These are phyloP conservation scores for Buteo buteo DNA, from an alignment of 2,113 vertebrate species.

Conservation along the genomic window DNA sequence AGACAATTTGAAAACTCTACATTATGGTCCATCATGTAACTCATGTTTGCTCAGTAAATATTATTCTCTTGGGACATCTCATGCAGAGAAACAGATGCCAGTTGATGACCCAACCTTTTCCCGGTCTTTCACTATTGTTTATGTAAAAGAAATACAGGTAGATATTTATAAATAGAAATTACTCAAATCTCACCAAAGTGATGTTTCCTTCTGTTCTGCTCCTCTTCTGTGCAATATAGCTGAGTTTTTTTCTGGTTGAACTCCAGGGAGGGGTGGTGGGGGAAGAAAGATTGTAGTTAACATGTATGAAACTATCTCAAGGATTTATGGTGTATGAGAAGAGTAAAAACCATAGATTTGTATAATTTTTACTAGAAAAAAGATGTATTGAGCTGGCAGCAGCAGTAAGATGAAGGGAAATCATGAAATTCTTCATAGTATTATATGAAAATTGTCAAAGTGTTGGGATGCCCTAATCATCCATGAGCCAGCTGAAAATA, in stretches of 20 bases:
- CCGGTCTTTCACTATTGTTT: slow-evolving; percentile 16
- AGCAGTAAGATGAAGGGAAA: slow-evolving; percentile 60
- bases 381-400: slow-evolving; percentile 57
- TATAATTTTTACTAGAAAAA: slow-evolving; percentile 64
- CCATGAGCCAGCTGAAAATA: slow-evolving; percentile 52
- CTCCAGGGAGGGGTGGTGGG: background rate
- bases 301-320: slow-evolving; percentile 18
- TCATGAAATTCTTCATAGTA: slow-evolving; percentile 60
- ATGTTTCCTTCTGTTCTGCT: background rate
- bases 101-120: slow-evolving; percentile 7
- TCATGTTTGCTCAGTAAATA: slow-evolving; percentile 43
- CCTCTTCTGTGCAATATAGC: background rate
- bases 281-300: slow-evolving; percentile 16
- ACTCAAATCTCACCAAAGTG: slow-evolving; percentile 36
- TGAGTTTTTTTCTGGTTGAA: slow-evolving; percentile 29
- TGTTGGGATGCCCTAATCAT: slow-evolving; percentile 50
- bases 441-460: slow-evolving; percentile 66
- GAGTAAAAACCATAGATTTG: slow-evolving; percentile 55
- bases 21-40: slow-evolving; percentile 48
- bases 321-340: slow-evolving; percentile 43
- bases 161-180: slow-evolving; percentile 38
- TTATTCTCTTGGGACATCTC: slow-evolving; percentile 41
- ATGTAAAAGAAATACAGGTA: slow-evolving; percentile 29
- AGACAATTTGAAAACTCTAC: slow-evolving; percentile 61
- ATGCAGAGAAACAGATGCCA: slow-evolving; percentile 44